These are phyloP conservation scores for Verasper variegatus DNA, from an alignment of 2,113 vertebrate genomes.

Conservation along the genomic window DNA sequence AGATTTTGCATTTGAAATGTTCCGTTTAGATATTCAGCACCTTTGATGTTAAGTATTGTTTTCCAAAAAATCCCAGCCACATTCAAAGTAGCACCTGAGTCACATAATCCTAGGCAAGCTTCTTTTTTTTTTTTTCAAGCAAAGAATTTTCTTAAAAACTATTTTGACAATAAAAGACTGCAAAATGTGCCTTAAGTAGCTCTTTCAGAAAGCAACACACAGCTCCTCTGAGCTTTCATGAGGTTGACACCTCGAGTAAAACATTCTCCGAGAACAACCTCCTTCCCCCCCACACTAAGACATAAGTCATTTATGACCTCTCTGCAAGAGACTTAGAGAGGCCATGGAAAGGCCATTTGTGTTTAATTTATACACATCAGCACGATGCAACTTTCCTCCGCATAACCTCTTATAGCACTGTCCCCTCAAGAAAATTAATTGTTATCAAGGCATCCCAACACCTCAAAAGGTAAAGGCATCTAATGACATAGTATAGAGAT, in stretches of 20 bases:
- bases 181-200: background rate
- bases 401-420: too few species aligned
- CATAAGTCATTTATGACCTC: too few species aligned
- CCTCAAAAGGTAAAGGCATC: too few species aligned
- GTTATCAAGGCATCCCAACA: too few species aligned
- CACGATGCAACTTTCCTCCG: too few species aligned
- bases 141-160: background rate
- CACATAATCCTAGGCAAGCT: slow-evolving; percentile 13
- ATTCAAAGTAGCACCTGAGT: slow-evolving; percentile 45
- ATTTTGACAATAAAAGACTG: background rate
- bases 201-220: background rate
- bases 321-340: too few species aligned
- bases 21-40: slow-evolving; percentile 32
- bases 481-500: too few species aligned
- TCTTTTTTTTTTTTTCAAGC: background rate
- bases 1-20: slow-evolving; percentile 38
- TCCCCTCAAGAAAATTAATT: too few species aligned
- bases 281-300: background rate
- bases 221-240: background rate
- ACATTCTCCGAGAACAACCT: background rate
- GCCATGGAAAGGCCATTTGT: too few species aligned
- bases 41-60: slow-evolving; percentile 58
- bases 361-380: too few species aligned
- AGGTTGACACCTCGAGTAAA: background rate
- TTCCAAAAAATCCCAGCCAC: slow-evolving; percentile 8